A percentile compares a stretch with the other conserved stretches of the same genome.
Evolutionary conservation across 2,888 invertebrate genomes (phyloP).

Genomic region (Zootermopsis nevadensis): DNA sequence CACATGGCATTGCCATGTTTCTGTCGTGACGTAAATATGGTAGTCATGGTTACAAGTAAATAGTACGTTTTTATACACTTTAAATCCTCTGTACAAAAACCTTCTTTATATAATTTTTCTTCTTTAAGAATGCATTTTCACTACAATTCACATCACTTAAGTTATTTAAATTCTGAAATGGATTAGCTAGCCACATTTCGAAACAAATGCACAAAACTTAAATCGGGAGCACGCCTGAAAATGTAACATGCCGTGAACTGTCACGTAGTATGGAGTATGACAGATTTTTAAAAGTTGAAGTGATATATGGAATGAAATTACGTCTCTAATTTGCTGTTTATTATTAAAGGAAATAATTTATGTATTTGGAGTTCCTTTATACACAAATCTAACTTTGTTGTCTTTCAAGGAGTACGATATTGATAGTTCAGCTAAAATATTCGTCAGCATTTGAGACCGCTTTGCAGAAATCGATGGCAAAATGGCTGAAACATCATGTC

Average conservation of each 20-base stretch:
- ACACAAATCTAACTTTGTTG: no score
- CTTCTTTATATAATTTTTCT: neutral
- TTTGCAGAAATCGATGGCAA: no score
- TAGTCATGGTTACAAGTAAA: neutral
- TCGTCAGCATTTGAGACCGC: no score
- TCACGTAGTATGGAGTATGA: no score
- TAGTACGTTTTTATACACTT: neutral
- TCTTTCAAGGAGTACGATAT: no score
- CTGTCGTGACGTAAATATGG: neutral
- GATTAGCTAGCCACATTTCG: neutral
- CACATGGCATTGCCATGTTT: conserved; percentile 1
- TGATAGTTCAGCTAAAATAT: no score
- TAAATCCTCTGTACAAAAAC: conserved; percentile 11
- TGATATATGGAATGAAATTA: no score
- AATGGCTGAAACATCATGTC: no score
- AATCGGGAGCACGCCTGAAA: neutral
- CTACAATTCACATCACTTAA: neutral
- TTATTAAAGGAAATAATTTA: no score
- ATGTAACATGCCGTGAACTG: neutral
- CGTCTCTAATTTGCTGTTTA: no score
- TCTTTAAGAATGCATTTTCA: neutral
- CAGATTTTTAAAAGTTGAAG: no score
- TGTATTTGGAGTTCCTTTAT: no score
- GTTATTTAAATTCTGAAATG: conserved; percentile 5
- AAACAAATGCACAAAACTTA: conserved; percentile 9